Evolutionary conservation across 2,888 invertebrate genomes (phyloP), one percentile per base, ranked within the genome.

Genomic region (Theretra japonica): DNA sequence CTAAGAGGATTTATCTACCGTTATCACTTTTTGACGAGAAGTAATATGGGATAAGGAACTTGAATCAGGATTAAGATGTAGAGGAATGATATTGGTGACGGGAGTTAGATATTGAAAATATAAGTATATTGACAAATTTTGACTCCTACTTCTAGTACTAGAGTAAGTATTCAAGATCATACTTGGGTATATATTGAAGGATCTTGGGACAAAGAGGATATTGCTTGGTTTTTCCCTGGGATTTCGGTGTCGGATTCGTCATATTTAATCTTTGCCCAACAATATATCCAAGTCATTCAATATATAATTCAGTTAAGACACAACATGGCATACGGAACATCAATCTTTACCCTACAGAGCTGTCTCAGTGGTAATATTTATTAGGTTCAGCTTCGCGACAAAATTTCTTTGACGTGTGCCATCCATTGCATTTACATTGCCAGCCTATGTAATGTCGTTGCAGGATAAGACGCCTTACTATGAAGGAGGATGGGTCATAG

Each of bases 301-400:
- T 65, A 65, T 65, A 65, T 65, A 65, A 65, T 65, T 65, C 65
- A 65, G 65, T 65, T 65, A 65, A 65, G 41, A 65, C 48, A 65
- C 62, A 65, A 65, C 65, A 65, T 65, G 65, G 65, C 65, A 65
- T 65, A 65, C 48, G 17, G 65, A 41, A 15, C 48, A 48, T 65
- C 65, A 65, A 65, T 65, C 65, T 65, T 65, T 48, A 65, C 65
- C n/a, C 65, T 23, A 48, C 65, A 65, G 65, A 65, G 41, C 48
- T 65, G 65, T 48, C 41, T 23, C 41, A 48, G 65, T 23, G 23
- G 65, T 65, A 41, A 65, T 65, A 65, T 65, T 65, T 65, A 41
- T 62, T 62, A 62, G 15, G n/a, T 62, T 15, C 65, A 41, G 65
- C 65, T 65, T 65, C 28, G 65, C 23, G 65, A 65, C 65, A 65